These are phyloP conservation scores for Rhagologus leucostigma DNA, from an alignment of 2,113 vertebrate genomes.

Conservation along the genomic window DNA sequence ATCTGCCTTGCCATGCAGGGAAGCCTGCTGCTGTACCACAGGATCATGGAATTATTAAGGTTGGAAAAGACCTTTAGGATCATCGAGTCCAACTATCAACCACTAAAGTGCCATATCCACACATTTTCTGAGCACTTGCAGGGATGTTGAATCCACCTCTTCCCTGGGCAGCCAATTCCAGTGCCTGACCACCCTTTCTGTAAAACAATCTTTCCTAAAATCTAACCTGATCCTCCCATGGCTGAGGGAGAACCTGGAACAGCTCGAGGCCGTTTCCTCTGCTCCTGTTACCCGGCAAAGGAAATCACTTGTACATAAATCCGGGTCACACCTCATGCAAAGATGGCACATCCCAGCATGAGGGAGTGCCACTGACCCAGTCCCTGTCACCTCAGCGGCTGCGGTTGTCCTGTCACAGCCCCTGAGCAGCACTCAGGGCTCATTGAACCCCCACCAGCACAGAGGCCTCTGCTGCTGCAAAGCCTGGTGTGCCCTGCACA, in stretches of 20 bases:
- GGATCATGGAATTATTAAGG: not conserved
- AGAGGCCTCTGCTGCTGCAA: not conserved
- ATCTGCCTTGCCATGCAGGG: not conserved
- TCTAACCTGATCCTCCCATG: rapidly evolving
- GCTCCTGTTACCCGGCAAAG: not conserved
- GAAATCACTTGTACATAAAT: rapidly evolving
- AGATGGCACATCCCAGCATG: not conserved
- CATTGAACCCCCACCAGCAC: not conserved
- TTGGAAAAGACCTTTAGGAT: not conserved
- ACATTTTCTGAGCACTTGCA: not conserved
- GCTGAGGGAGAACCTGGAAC: not conserved
- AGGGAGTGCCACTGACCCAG: not conserved
- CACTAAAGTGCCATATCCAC: not conserved
- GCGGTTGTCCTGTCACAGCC: rapidly evolving
- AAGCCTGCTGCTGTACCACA: not conserved
- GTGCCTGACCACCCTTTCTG: not conserved
- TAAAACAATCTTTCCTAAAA: not conserved
- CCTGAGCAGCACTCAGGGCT: not conserved
- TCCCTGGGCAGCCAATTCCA: not conserved
- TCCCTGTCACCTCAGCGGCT: not conserved
- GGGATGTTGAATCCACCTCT: not conserved
- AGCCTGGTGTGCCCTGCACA: rapidly evolving
- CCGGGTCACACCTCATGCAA: rapidly evolving
- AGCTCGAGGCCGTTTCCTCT: not conserved
- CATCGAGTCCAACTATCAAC: not conserved